Conservation (phyloP, 2,113 vertebrate genomes). For the Silurus glanis region DNA sequence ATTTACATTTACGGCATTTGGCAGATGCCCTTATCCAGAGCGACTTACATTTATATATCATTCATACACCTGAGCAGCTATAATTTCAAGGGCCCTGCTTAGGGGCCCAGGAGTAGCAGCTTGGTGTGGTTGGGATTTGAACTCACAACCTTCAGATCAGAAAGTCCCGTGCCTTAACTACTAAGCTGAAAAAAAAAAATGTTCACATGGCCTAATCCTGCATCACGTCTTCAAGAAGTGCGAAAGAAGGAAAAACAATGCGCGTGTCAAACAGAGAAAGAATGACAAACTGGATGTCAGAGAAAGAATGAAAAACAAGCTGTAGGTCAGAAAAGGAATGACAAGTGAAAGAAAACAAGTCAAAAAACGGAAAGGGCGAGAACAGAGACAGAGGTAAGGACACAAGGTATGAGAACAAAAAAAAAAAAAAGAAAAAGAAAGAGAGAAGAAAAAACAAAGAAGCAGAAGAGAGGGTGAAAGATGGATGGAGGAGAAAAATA, state of each 20-base stretch:
- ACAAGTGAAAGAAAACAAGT: background rate
- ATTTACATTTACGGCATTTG: too few species aligned
- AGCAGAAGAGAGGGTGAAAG: conserved; percentile 8
- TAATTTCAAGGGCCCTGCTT: too few species aligned
- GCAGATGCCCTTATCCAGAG: too few species aligned
- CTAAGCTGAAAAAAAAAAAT: background rate
- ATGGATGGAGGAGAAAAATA: conserved; percentile 40
- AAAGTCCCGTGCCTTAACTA: too few species aligned
- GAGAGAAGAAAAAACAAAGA: background rate
- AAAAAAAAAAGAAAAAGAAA: background rate
- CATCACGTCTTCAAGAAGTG: background rate
- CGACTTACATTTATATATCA: too few species aligned
- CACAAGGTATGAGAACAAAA: too few species aligned
- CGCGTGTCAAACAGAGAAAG: background rate
- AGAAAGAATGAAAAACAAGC: background rate
- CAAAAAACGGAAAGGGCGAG: background rate
- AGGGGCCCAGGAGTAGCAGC: too few species aligned
- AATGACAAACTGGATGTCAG: background rate
- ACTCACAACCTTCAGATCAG: too few species aligned
- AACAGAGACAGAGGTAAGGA: background rate
- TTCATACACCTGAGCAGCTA: too few species aligned
- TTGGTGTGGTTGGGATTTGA: too few species aligned
- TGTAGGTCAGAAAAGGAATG: background rate
- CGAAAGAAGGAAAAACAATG: too few species aligned
- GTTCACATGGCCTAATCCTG: background rate